These are phyloP conservation scores for Drosophila subobscura DNA, from an alignment of 1,140 invertebrate genomes.

Conservation along the genomic window DNA sequence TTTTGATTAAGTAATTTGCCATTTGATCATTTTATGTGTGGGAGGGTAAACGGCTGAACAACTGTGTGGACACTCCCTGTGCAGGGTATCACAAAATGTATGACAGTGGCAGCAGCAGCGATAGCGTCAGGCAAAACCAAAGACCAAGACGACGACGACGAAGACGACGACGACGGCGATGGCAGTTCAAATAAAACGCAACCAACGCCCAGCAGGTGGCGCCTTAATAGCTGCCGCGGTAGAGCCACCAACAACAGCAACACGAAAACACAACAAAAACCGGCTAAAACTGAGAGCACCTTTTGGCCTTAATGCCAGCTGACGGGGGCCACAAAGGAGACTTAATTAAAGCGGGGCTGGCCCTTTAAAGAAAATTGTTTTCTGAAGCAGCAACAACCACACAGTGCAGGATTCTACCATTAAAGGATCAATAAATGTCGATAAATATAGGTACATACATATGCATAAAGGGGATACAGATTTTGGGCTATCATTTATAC, in stretches of 20 bases:
- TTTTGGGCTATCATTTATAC: too few species aligned
- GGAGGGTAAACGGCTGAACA: too few species aligned
- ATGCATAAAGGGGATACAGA: too few species aligned
- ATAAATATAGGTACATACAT: too few species aligned
- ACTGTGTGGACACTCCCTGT: too few species aligned
- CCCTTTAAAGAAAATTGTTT: neutral
- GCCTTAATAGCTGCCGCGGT: constrained; percentile 22
- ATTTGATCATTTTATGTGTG: too few species aligned
- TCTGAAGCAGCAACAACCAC: neutral
- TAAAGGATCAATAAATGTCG: too few species aligned
- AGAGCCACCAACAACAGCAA: constrained; percentile 6
- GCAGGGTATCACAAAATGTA: too few species aligned
- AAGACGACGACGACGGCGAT: neutral
- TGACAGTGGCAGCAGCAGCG: neutral
- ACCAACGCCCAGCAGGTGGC: constrained; percentile 61
- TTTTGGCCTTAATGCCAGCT: constrained; percentile 61
- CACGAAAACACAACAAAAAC: neutral
- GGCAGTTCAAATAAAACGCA: constrained; percentile 58
- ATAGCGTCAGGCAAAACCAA: too few species aligned
- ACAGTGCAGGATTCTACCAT: too few species aligned
- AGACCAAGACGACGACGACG: neutral
- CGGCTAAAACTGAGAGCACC: constrained; percentile 19
- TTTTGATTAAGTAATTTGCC: too few species aligned
- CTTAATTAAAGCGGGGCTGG: constrained; percentile 53
- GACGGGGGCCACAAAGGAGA: constrained; percentile 54